Evolutionary conservation across 2,888 invertebrate genomes (phyloP).

Genomic region (Muschampia plurimacula): DNA sequence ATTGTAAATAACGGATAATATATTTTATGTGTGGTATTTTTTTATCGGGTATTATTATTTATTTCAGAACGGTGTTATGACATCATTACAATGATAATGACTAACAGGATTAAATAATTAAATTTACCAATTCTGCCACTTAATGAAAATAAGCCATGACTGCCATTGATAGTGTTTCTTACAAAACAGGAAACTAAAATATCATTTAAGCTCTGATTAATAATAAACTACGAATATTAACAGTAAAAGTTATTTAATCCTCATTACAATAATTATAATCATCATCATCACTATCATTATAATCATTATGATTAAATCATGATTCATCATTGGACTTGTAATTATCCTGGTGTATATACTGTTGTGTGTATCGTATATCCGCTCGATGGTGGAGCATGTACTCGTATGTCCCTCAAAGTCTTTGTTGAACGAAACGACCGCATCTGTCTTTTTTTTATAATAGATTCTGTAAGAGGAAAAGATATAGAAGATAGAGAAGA

Average conservation of each 20-base stretch:
- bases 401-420: not conserved
- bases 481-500: not conserved
- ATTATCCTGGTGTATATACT: not conserved
- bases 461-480: not conserved
- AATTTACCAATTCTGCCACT: no score
- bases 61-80: no score
- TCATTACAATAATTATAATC: not conserved
- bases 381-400: not conserved
- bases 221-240: not conserved
- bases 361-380: not conserved
- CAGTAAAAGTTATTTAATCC: not conserved
- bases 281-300: not conserved
- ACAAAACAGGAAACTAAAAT: no score
- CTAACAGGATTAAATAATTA: no score
- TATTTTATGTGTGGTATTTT: no score
- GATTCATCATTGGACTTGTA: not conserved
- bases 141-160: no score
- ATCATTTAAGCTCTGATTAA: no score
- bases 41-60: no score
- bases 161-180: no score
- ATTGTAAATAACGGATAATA: no score
- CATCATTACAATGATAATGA: no score
- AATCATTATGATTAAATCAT: not conserved
- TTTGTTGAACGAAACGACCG: not conserved
- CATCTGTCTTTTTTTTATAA: not conserved